These are phyloP conservation scores for Corythornis cristatus DNA, from an alignment of 2,113 vertebrate species.

Conservation along the genomic window DNA sequence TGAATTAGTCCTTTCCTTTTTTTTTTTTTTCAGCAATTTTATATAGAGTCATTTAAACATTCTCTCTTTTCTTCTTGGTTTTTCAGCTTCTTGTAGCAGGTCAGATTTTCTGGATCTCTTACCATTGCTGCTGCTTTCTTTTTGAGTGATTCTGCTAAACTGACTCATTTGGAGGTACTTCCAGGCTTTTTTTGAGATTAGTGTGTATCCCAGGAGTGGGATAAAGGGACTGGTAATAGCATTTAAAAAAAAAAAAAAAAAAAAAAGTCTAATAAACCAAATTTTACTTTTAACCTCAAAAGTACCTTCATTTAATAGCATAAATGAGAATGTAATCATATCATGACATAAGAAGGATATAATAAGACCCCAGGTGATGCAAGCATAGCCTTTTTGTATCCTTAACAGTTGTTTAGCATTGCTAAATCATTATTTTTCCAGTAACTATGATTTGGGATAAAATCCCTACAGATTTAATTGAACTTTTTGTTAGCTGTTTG, in stretches of 20 bases:
- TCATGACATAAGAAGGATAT: not conserved
- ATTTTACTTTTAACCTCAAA: not conserved
- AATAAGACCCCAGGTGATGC: not conserved
- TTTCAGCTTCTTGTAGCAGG: not conserved
- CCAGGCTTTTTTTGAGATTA: not conserved
- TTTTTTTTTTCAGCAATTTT: not conserved
- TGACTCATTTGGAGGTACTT: not conserved
- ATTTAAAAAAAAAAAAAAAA: not conserved
- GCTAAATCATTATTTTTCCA: not conserved
- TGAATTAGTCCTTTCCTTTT: not conserved
- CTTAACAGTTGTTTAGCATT: not conserved
- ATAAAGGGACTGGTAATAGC: not conserved
- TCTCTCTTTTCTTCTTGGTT: not conserved
- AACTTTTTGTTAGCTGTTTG: not conserved
- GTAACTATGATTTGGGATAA: not conserved
- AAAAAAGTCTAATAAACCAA: not conserved
- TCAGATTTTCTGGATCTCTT: not conserved
- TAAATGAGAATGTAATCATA: not conserved
- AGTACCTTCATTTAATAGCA: not conserved
- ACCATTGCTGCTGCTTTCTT: not conserved
- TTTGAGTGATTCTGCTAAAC: not conserved
- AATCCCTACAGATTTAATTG: constrained; percentile 1
- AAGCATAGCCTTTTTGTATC: not conserved
- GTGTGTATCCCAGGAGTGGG: not conserved
- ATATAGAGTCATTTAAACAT: not conserved